Conservation (phyloP, 2,888 invertebrate genomes). For the Ptychoptera contaminata region DNA sequence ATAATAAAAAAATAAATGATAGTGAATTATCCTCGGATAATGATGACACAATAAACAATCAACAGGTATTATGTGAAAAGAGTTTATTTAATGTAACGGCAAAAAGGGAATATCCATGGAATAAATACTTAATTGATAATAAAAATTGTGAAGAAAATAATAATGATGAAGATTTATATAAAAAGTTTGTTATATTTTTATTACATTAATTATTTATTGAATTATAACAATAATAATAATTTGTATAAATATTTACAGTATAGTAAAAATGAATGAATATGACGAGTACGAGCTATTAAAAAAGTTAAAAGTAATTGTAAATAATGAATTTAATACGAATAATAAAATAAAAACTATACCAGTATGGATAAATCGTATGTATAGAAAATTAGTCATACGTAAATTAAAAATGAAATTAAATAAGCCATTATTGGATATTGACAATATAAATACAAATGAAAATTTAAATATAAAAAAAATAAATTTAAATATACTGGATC, state of each 20-base stretch:
- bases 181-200: background rate
- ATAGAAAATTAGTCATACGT: conserved; percentile 41
- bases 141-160: conserved; percentile 5
- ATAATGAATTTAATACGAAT: conserved; percentile 13
- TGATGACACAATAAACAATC: conserved; percentile 13
- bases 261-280: conserved; percentile 22
- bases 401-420: conserved; percentile 39
- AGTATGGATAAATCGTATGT: conserved; percentile 30
- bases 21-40: conserved; percentile 8
- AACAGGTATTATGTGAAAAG: conserved; percentile 19
- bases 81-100: conserved; percentile 27
- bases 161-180: conserved; percentile 7
- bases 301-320: conserved; percentile 20
- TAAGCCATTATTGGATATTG: conserved; percentile 40
- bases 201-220: background rate
- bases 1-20: background rate
- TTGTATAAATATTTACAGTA: conserved; percentile 9
- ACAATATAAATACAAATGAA: conserved; percentile 16
- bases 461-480: background rate
- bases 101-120: conserved; percentile 33
- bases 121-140: conserved; percentile 12
- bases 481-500: conserved; percentile 22
- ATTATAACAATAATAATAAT: background rate
- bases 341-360: conserved; percentile 20
- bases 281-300: conserved; percentile 24